These are phyloP conservation scores for Neuroterus valhalla DNA, from an alignment of 1,140 invertebrate genomes.

Conservation along the genomic window DNA sequence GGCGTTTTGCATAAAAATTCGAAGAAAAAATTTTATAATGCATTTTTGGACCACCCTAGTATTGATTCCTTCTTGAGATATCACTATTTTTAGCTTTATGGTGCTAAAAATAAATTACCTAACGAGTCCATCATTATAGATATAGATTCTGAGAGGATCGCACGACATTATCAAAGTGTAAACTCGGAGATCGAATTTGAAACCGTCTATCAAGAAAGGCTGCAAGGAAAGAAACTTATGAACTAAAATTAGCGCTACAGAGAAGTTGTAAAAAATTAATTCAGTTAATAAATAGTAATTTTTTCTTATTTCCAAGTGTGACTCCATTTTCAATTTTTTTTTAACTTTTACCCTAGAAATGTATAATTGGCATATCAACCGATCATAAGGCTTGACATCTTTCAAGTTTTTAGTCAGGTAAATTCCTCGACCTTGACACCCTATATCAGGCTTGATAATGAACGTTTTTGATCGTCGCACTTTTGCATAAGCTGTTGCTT, in stretches of 20 bases:
- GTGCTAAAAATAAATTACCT: constrained; percentile 73
- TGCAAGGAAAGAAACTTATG: constrained; percentile 57
- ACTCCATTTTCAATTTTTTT: not conserved
- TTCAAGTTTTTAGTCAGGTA: constrained; percentile 87
- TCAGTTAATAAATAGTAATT: constrained; percentile 8
- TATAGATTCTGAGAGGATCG: constrained; percentile 93
- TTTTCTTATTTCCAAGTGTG: constrained; percentile 1
- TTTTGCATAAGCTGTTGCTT: constrained; percentile 79
- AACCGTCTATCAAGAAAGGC: constrained; percentile 94
- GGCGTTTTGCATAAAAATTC: no score
- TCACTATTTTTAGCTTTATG: not conserved
- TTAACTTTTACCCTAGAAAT: constrained; percentile 75
- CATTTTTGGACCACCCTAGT: no score
- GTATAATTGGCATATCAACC: constrained; percentile 90
- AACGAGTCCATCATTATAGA: constrained; percentile 96
- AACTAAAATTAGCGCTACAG: constrained; percentile 64
- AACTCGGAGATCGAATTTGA: constrained; percentile 97
- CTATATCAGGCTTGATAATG: constrained; percentile 91
- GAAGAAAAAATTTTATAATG: no score
- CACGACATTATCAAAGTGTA: constrained; percentile 96
- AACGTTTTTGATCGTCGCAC: constrained; percentile 85
- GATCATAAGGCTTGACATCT: constrained; percentile 85
- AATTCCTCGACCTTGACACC: constrained; percentile 91
- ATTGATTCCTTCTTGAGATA: not conserved
- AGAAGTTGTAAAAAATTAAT: constrained; percentile 26